phyloP scores from a whole-genome alignment of 2,888 invertebrate genomes.

The Cheilosia scutellata region DNA sequence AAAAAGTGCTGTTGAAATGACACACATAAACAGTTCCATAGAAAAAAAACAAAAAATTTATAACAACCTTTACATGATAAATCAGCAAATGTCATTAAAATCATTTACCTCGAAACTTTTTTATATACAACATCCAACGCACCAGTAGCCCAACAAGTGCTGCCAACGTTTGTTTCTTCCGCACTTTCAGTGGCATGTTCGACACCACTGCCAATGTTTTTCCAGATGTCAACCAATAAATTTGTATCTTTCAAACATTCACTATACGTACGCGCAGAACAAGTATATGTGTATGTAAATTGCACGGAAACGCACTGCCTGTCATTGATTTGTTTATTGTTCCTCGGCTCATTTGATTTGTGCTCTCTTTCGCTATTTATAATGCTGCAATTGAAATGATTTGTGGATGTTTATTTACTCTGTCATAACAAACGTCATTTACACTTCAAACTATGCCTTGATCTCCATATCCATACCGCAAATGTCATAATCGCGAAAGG shows the following conservation, averaged over 20 bases:
- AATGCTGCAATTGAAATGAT: conserved; percentile 17
- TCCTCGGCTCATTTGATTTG: conserved; percentile 37
- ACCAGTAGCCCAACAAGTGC: background rate
- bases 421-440: conserved; percentile 29
- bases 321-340: conserved; percentile 49
- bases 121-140: background rate
- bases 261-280: background rate
- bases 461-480: conserved; percentile 3
- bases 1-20: too few species aligned
- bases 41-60: too few species aligned
- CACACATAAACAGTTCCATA: too few species aligned
- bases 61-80: too few species aligned
- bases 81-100: background rate
- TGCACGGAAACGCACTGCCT: conserved; percentile 54
- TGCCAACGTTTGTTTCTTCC: conserved; percentile 19
- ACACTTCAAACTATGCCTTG: conserved; percentile 8
- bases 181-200: conserved; percentile 24
- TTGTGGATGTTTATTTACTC: conserved; percentile 21
- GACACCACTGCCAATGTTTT: conserved; percentile 49
- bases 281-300: conserved; percentile 18
- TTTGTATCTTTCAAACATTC: conserved; percentile 34
- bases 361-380: conserved; percentile 45
- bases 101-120: background rate
- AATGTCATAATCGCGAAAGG: conserved; percentile 73
- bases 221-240: conserved; percentile 66